A percentile compares a stretch with the other conserved stretches of the same genome.
Conservation (phyloP, 2,888 invertebrate species). For the Geophilus truncorum region DNA sequence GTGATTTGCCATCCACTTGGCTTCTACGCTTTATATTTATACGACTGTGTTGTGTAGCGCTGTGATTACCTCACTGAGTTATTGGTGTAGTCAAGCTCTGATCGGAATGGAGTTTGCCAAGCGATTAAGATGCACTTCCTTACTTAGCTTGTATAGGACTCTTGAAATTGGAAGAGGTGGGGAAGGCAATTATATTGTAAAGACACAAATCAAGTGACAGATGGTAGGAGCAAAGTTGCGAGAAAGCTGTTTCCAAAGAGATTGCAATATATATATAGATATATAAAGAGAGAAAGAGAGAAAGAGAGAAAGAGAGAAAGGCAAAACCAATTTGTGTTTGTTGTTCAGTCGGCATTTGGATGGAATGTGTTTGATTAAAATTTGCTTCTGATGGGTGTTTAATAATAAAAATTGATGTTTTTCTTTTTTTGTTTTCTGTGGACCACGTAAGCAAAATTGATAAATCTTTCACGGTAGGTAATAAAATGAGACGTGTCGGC, state of each 20-base stretch:
- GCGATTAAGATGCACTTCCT: background rate
- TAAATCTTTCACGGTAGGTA: background rate
- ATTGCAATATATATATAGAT: background rate
- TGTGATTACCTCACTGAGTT: background rate
- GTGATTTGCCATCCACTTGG: background rate
- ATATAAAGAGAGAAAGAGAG: background rate
- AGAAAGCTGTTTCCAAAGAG: background rate
- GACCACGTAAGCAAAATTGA: background rate
- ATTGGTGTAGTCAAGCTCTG: background rate
- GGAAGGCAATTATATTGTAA: background rate
- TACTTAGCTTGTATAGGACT: background rate
- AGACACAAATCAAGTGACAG: background rate
- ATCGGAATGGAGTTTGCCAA: background rate
- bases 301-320: background rate
- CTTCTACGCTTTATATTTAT: background rate
- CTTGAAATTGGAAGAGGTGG: background rate
- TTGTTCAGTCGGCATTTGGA: background rate
- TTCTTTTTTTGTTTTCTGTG: background rate
- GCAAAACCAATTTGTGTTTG: background rate
- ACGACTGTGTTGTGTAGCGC: background rate
- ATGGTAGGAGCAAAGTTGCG: background rate
- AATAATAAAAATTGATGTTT: background rate
- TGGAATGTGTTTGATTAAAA: background rate
- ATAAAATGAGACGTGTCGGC: background rate
- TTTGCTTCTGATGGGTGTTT: background rate